Evolutionary conservation across 2,888 invertebrate species (phyloP).

Genomic region (Hydriomena furcata): DNA sequence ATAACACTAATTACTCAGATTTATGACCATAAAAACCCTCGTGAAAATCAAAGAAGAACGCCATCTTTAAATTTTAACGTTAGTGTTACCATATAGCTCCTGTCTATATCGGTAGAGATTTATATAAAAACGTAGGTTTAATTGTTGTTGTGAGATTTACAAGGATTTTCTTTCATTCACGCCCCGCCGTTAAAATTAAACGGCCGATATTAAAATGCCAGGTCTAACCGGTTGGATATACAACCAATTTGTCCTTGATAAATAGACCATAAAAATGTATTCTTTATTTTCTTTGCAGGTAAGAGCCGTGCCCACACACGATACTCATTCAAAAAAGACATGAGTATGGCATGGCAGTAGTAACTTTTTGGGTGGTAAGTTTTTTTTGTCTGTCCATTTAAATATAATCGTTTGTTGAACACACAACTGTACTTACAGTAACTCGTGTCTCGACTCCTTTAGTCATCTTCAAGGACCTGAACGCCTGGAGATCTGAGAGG

Average conservation of each 20-base stretch:
- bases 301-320: constrained; percentile 56
- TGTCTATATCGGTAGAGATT: too few species aligned
- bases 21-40: too few species aligned
- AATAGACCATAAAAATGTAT: constrained; percentile 48
- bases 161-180: constrained; percentile 15
- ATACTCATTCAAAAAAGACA: constrained; percentile 36
- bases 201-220: constrained; percentile 18
- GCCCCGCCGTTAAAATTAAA: constrained; percentile 16
- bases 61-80: too few species aligned
- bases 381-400: too few species aligned
- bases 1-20: too few species aligned
- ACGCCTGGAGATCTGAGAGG: too few species aligned
- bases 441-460: too few species aligned
- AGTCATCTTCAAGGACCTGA: too few species aligned
- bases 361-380: constrained; percentile 28
- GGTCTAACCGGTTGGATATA: constrained; percentile 23
- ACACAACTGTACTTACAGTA: too few species aligned
- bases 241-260: constrained; percentile 49
- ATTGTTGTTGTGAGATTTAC: constrained; percentile 12
- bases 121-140: background rate
- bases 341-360: constrained; percentile 55
- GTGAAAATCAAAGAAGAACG: too few species aligned
- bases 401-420: too few species aligned
- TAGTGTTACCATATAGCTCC: too few species aligned
- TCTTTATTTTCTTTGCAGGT: constrained; percentile 58